Conservation (phyloP, 2,113 vertebrate species). For the Vombatus ursinus region DNA sequence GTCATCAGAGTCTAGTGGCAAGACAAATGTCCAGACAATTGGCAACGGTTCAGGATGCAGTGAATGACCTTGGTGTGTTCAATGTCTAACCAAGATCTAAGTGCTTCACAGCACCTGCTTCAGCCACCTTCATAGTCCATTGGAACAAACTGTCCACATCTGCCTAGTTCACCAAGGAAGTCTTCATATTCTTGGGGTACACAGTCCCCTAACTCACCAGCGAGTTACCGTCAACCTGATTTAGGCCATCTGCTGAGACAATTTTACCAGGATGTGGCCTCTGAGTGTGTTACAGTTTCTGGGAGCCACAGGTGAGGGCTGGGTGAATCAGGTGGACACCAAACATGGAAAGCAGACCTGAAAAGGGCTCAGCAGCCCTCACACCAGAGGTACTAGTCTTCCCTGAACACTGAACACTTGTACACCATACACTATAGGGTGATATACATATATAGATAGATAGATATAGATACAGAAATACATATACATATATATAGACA, state of each 20-base stretch:
- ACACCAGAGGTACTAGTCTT: neutral
- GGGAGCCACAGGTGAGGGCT: neutral
- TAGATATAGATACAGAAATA: too few relatives aligned
- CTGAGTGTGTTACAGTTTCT: neutral
- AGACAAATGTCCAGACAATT: neutral
- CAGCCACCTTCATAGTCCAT: too few relatives aligned
- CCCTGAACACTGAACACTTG: neutral
- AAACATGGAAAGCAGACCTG: neutral
- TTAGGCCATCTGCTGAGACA: neutral
- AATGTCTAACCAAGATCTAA: neutral
- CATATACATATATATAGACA: too few relatives aligned
- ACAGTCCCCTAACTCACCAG: neutral
- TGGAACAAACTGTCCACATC: neutral
- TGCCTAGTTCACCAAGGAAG: neutral
- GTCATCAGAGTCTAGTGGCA: neutral
- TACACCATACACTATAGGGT: neutral
- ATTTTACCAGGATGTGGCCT: neutral
- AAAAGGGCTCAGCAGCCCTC: neutral
- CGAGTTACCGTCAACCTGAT: neutral
- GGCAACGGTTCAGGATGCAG: too few relatives aligned
- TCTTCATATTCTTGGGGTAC: neutral
- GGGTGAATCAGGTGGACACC: neutral
- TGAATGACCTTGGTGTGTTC: neutral
- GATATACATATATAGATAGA: too few relatives aligned
- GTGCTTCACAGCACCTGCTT: neutral